Evolutionary conservation across 2,113 vertebrate species (phyloP).

Genomic region (Charadrius vociferus): DNA sequence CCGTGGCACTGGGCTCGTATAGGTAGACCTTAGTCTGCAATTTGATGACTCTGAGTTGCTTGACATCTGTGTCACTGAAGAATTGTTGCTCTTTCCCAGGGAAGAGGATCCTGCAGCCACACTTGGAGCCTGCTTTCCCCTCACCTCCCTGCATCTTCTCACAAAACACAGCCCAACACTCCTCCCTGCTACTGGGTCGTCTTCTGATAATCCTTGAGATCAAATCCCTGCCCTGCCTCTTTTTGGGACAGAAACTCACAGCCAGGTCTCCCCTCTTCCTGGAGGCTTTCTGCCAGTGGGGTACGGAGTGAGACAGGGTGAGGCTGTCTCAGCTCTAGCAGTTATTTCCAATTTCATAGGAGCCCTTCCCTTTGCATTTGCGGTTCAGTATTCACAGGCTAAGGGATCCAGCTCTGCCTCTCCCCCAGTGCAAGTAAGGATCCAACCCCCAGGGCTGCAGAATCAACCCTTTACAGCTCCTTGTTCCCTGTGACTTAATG

Average conservation of each 20-base stretch:
- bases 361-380: background rate
- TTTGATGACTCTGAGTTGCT: background rate
- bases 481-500: constrained; percentile 45
- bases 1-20: background rate
- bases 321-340: background rate
- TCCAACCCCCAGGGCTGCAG: background rate
- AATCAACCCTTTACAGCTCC: background rate
- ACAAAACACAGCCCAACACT: background rate
- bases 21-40: background rate
- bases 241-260: background rate
- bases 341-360: background rate
- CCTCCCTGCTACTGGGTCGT: background rate
- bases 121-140: background rate
- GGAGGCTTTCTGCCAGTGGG: background rate
- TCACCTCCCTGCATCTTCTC: background rate
- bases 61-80: background rate
- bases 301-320: background rate
- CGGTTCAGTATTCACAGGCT: background rate
- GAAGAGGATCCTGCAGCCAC: background rate
- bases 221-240: background rate
- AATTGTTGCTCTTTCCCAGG: background rate
- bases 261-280: background rate
- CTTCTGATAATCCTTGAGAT: background rate
- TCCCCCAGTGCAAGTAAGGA: background rate
- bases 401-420: background rate